Evolutionary conservation across 1,140 invertebrate genomes (phyloP).

Genomic region (Trypoxylus dichotomus): DNA sequence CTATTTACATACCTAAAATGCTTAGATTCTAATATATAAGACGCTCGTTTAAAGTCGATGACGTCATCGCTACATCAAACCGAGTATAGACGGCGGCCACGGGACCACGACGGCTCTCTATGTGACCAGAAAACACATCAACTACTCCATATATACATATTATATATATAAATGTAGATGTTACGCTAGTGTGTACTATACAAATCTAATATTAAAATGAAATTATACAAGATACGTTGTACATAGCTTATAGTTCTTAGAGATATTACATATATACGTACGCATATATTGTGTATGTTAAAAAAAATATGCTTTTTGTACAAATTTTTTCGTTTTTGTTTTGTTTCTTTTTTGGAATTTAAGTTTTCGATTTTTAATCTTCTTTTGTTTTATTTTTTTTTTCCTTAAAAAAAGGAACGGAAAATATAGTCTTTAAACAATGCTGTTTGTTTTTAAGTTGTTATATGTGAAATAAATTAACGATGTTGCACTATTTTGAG

Average conservation of each 20-base stretch:
- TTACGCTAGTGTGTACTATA: neutral
- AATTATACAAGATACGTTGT: neutral
- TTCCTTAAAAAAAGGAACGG: neutral
- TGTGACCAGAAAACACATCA: constrained; percentile 8
- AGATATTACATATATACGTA: neutral
- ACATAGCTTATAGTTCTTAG: constrained; percentile 10
- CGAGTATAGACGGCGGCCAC: neutral
- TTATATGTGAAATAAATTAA: no score
- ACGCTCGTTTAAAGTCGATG: neutral
- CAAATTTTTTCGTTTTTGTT: neutral
- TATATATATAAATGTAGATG: neutral
- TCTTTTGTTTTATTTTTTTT: neutral
- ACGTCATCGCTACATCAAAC: neutral
- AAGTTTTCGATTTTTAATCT: no score
- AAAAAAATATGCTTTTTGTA: neutral
- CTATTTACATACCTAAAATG: neutral
- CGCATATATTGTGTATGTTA: no score
- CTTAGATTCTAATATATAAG: neutral
- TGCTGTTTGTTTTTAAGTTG: neutral
- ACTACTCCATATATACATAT: neutral
- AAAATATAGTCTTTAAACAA: neutral
- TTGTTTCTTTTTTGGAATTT: neutral
- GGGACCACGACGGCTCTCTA: constrained; percentile 19
- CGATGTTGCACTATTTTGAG: no score
- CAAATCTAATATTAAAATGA: neutral